These are phyloP conservation scores for Antitype chi DNA, from an alignment of 2,888 invertebrate species.

Conservation along the genomic window DNA sequence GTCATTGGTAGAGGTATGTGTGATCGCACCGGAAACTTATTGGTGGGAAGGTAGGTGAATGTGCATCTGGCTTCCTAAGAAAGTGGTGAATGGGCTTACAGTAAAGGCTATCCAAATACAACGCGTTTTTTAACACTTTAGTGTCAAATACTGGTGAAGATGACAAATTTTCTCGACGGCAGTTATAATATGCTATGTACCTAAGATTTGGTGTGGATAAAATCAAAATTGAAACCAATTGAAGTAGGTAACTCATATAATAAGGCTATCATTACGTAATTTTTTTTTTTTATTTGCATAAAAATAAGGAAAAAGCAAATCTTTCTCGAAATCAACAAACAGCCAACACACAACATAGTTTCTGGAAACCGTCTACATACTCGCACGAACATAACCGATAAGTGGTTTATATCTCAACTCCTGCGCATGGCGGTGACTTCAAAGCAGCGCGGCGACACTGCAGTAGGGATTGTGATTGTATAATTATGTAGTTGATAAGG, in stretches of 20 bases:
- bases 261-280: too few species aligned
- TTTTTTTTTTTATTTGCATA: background rate
- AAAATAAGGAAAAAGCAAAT: slow-evolving; percentile 12
- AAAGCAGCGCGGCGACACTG: slow-evolving; percentile 57
- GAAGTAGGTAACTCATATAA: too few species aligned
- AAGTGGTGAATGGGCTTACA: too few species aligned
- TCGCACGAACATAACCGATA: slow-evolving; percentile 41
- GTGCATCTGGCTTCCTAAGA: background rate
- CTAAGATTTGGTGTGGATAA: too few species aligned
- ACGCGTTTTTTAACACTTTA: too few species aligned
- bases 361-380: slow-evolving; percentile 27
- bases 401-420: slow-evolving; percentile 54
- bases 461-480: slow-evolving; percentile 34
- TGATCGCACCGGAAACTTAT: slow-evolving; percentile 28
- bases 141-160: too few species aligned
- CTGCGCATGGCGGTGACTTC: slow-evolving; percentile 59
- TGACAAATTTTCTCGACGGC: too few species aligned
- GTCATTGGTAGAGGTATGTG: slow-evolving; percentile 8
- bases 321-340: background rate
- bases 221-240: too few species aligned
- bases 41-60: slow-evolving; percentile 15
- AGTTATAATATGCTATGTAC: too few species aligned
- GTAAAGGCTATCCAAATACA: too few species aligned
- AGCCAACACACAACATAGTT: slow-evolving; percentile 27
- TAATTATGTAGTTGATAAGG: slow-evolving; percentile 11